phyloP scores from a whole-genome alignment of 1,140 invertebrate genomes.

The Lasioglossum albipes region DNA sequence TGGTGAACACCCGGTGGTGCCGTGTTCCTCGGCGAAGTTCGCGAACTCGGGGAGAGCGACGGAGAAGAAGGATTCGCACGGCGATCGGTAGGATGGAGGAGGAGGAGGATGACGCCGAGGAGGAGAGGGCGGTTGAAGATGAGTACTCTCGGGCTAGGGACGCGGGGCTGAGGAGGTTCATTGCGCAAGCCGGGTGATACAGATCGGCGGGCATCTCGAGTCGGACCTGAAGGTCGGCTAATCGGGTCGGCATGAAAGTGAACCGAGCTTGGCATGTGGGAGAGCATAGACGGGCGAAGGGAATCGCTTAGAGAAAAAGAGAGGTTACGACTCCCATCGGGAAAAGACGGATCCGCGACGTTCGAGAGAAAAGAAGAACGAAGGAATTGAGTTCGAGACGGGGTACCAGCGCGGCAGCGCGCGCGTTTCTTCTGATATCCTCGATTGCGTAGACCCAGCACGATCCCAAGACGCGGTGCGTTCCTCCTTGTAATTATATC shows the following conservation, averaged over 20 bases:
- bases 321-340: too few relatives aligned
- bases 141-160: constrained; percentile 8
- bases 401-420: background rate
- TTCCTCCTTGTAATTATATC: constrained; percentile 62
- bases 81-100: constrained; percentile 4
- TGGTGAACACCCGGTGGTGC: constrained; percentile 49
- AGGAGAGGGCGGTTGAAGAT: constrained; percentile 32
- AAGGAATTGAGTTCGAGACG: background rate
- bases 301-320: too few relatives aligned
- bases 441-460: constrained; percentile 29
- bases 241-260: constrained; percentile 68
- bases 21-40: constrained; percentile 56
- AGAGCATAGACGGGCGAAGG: constrained; percentile 1
- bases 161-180: constrained; percentile 31
- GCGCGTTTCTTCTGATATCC: constrained; percentile 8
- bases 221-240: constrained; percentile 67
- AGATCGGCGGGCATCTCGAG: constrained; percentile 62
- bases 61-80: constrained; percentile 1
- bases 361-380: constrained; percentile 10
- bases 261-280: constrained; percentile 30
- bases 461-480: constrained; percentile 1
- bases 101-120: background rate
- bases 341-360: constrained; percentile 20
- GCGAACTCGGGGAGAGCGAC: constrained; percentile 34
- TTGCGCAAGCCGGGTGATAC: constrained; percentile 66